These are phyloP conservation scores for Scaptomyza pallida DNA, from an alignment of 1,140 invertebrate genomes.

Conservation along the genomic window DNA sequence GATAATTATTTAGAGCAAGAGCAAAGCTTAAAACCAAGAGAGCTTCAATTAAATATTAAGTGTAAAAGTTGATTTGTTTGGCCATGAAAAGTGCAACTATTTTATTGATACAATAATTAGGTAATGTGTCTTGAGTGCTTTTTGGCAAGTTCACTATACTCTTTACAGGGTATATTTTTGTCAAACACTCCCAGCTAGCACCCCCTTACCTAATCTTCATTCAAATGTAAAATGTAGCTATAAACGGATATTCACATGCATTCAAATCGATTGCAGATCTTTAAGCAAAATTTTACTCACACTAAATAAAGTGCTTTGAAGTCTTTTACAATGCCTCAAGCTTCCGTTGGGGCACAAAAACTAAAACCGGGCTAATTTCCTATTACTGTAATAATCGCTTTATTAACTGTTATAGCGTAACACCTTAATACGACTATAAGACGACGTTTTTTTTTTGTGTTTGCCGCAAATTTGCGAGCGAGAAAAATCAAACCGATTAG, in stretches of 20 bases:
- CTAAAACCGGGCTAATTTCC: conserved; percentile 75
- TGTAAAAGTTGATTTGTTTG: too few relatives aligned
- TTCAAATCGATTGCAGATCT: conserved; percentile 47
- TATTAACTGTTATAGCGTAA: conserved; percentile 65
- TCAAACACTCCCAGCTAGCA: not conserved
- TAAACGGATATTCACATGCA: conserved; percentile 58
- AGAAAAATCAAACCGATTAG: conserved; percentile 64
- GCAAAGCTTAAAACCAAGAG: not conserved
- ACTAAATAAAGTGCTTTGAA: conserved; percentile 45
- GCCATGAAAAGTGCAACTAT: too few relatives aligned
- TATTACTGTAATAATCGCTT: conserved; percentile 69
- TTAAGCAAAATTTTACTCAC: conserved; percentile 41
- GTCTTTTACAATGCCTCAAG: conserved; percentile 59
- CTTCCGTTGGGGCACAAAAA: conserved; percentile 45
- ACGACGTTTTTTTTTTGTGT: conserved; percentile 15
- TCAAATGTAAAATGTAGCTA: conserved; percentile 9
- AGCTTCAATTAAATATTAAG: too few relatives aligned
- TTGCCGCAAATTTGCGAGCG: conserved; percentile 15
- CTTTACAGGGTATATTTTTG: not conserved
- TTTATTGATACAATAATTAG: too few relatives aligned
- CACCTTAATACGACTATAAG: conserved; percentile 35
- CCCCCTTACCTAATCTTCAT: not conserved
- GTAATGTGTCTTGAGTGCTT: too few relatives aligned
- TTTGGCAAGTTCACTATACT: too few relatives aligned
- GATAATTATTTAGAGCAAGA: not conserved